Evolutionary conservation across 2,113 vertebrate species (phyloP).

Genomic region (Rhinolophus sinicus): DNA sequence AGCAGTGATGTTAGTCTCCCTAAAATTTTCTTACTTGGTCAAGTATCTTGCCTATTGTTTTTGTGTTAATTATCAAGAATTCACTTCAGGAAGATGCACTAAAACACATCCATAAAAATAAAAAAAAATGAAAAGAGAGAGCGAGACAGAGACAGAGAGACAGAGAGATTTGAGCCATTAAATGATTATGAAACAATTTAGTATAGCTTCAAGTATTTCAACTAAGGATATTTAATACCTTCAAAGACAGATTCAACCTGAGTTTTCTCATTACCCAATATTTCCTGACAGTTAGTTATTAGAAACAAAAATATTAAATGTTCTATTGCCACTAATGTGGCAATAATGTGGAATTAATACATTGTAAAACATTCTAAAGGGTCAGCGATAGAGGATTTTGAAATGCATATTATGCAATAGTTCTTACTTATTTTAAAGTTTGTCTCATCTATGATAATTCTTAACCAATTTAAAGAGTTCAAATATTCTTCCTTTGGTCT

Average conservation of each 20-base stretch:
- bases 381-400: not conserved
- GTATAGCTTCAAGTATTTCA: conserved; percentile 9
- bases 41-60: not conserved
- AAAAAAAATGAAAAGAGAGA: not conserved
- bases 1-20: not conserved
- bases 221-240: conserved; percentile 12
- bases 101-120: not conserved
- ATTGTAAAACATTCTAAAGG: conserved; percentile 21
- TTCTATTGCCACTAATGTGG: not conserved
- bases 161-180: not conserved
- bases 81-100: not conserved
- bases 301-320: not conserved
- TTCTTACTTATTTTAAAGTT: conserved; percentile 19
- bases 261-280: conserved; percentile 32
- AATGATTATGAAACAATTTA: conserved; percentile 51
- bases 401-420: not conserved
- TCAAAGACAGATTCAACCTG: conserved; percentile 20
- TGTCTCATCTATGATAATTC: not conserved
- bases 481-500: not conserved
- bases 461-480: conserved; percentile 3
- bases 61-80: conserved; percentile 15
- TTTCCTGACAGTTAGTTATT: conserved; percentile 5
- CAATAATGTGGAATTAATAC: not conserved
- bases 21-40: not conserved
- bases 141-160: not conserved